Percentiles rank a stretch among this genome's conserved stretches.
Conservation (phyloP, 2,888 invertebrate species). For the Syrphus vitripennis region DNA sequence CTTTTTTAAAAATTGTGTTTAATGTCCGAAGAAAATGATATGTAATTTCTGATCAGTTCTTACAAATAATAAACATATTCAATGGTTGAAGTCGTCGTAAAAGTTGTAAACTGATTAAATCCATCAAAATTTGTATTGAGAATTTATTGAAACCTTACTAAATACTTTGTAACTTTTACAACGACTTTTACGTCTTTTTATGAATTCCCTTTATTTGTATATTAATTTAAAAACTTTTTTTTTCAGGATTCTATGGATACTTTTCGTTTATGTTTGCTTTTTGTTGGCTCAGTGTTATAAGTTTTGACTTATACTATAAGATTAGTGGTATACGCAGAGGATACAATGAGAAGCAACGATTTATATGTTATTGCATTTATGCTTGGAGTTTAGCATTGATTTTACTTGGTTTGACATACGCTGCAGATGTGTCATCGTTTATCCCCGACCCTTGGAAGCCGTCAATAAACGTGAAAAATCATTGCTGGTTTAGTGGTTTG, state of each 20-base stretch:
- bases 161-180: too few relatives aligned
- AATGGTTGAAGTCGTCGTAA: too few relatives aligned
- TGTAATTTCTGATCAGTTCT: too few relatives aligned
- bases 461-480: conserved; percentile 81
- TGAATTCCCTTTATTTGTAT: too few relatives aligned
- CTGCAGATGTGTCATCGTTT: conserved; percentile 76
- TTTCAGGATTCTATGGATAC: conserved; percentile 85
- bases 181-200: too few relatives aligned
- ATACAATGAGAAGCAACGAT: conserved; percentile 78
- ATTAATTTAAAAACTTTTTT: background rate
- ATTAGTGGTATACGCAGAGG: conserved; percentile 78
- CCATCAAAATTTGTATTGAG: too few relatives aligned
- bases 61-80: too few relatives aligned
- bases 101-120: too few relatives aligned
- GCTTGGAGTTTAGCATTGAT: conserved; percentile 78
- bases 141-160: too few relatives aligned
- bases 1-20: too few relatives aligned
- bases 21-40: too few relatives aligned
- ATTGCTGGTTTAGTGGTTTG: conserved; percentile 85
- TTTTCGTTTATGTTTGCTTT: conserved; percentile 89
- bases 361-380: conserved; percentile 78
- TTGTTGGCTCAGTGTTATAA: conserved; percentile 93
- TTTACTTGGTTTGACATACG: conserved; percentile 74
- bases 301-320: conserved; percentile 91
- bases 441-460: conserved; percentile 80